Evolutionary conservation across 2,888 invertebrate genomes (phyloP).

Genomic region (Listrodromus nycthemerus): DNA sequence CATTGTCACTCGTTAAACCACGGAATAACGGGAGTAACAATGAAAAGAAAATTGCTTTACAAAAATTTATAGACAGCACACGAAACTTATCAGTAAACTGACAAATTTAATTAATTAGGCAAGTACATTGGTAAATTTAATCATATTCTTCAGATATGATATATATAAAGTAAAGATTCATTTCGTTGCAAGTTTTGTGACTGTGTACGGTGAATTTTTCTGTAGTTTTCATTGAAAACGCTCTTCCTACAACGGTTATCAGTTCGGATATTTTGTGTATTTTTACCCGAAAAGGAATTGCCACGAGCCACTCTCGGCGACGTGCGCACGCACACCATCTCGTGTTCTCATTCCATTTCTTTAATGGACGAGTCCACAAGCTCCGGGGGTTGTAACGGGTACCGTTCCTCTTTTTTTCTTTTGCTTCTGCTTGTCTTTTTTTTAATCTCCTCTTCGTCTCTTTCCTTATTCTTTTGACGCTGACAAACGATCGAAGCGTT

Average conservation of each 20-base stretch:
- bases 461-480: constrained; percentile 57
- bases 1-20: constrained; percentile 3
- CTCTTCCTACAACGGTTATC: neutral
- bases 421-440: constrained; percentile 60
- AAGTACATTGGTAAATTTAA: neutral
- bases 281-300: neutral
- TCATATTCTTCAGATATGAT: neutral
- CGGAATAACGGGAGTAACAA: neutral
- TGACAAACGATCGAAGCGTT: constrained; percentile 64
- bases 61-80: neutral
- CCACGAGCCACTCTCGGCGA: neutral
- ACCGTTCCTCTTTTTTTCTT: constrained; percentile 51
- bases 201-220: neutral
- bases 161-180: neutral
- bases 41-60: neutral
- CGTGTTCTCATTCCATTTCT: neutral
- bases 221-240: neutral
- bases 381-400: constrained; percentile 68
- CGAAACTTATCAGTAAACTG: too few relatives aligned
- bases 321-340: neutral
- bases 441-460: constrained; percentile 46
- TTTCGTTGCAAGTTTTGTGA: neutral
- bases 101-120: too few relatives aligned
- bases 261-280: neutral
- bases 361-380: constrained; percentile 43